Conservation (phyloP, 2,113 vertebrate genomes). For the Pterocles gutturalis region DNA sequence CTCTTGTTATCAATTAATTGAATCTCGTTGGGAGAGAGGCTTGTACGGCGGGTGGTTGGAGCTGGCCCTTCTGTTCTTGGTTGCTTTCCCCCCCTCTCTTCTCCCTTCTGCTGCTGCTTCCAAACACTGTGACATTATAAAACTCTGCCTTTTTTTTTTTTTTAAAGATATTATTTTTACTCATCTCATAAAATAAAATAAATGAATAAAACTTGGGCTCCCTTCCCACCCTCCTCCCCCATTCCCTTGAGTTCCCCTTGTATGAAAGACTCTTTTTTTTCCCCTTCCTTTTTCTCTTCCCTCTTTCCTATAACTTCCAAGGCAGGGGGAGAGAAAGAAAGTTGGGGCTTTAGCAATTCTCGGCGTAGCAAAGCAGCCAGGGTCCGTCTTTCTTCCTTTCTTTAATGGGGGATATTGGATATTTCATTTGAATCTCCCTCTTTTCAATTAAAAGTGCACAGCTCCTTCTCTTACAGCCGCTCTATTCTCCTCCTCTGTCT, state of each 20-base stretch:
- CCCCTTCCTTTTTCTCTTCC: constrained; percentile 16
- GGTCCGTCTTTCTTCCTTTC: constrained; percentile 61
- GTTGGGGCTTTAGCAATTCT: constrained; percentile 53
- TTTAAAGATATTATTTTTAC: constrained; percentile 62
- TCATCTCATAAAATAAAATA: constrained; percentile 73
- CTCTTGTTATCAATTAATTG: constrained; percentile 89
- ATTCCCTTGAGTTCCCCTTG: constrained; percentile 19
- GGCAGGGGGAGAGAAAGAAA: constrained; percentile 5
- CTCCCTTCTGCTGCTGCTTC: constrained; percentile 47
- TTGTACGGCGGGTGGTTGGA: constrained; percentile 67
- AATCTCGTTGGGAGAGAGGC: constrained; percentile 84
- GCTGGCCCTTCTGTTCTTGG: constrained; percentile 71
- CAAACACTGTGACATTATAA: constrained; percentile 67
- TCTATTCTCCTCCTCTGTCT: constrained; percentile 50
- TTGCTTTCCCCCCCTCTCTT: constrained; percentile 42
- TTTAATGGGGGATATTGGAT: constrained; percentile 59
- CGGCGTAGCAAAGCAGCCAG: not conserved
- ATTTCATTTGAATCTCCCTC: constrained; percentile 71
- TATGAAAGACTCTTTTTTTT: constrained; percentile 32
- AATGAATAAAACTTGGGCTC: constrained; percentile 65
- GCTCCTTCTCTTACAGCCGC: constrained; percentile 38
- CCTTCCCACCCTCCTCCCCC: constrained; percentile 5
- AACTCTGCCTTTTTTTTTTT: constrained; percentile 47
- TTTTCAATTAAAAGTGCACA: constrained; percentile 64
- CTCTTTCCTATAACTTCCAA: constrained; percentile 52